Evolutionary conservation across 2,113 vertebrate genomes (phyloP).

Genomic region (Ahaetulla prasina): DNA sequence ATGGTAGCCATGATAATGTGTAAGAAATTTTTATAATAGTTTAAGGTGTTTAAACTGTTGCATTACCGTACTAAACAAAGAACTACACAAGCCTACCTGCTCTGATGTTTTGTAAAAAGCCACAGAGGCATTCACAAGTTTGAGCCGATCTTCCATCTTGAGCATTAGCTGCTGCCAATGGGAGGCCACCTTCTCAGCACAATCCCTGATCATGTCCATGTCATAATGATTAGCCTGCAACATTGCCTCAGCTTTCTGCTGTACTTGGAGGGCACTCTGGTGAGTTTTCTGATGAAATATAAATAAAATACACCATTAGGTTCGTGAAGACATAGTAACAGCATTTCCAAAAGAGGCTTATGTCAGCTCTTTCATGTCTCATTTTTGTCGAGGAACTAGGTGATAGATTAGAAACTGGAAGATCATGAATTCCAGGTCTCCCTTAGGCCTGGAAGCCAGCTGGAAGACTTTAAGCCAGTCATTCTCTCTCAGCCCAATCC

Average conservation of each 20-base stretch:
- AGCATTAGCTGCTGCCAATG: conserved; percentile 99
- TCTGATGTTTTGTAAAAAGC: conserved; percentile 99
- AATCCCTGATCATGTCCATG: conserved; percentile 97
- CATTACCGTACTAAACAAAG: neutral
- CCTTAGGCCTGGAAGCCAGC: neutral
- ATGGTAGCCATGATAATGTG: neutral
- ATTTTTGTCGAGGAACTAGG: neutral
- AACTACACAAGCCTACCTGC: conserved; percentile 70
- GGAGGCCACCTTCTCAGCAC: conserved; percentile 94
- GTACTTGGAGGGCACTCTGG: conserved; percentile 97
- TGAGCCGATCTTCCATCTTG: conserved; percentile 98
- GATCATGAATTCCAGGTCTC: neutral
- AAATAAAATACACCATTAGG: neutral
- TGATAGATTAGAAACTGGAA: neutral
- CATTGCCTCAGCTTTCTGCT: conserved; percentile 96
- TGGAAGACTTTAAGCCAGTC: neutral
- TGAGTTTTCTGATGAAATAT: conserved; percentile 85
- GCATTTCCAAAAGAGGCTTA: neutral
- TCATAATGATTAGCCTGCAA: conserved; percentile 97
- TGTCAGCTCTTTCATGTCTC: neutral
- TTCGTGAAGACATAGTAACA: neutral
- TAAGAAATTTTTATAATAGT: too few relatives aligned
- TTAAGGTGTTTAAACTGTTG: neutral
- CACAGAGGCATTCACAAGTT: conserved; percentile 98
- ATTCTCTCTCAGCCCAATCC: neutral